Evolutionary conservation across 2,113 vertebrate genomes (phyloP).

Genomic region (Ictidomys tridecemlineatus): DNA sequence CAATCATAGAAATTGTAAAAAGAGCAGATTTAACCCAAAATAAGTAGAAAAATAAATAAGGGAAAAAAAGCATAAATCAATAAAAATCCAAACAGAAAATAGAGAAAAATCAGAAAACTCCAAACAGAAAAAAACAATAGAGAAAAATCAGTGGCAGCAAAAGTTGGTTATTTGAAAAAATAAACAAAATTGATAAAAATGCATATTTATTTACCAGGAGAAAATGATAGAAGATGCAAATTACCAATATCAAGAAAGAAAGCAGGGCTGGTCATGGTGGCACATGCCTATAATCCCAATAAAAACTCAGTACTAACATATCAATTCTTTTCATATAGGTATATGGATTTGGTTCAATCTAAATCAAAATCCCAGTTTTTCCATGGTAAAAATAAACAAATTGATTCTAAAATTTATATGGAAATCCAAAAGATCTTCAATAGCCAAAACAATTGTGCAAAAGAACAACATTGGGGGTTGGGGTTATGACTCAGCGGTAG

Average conservation of each 20-base stretch:
- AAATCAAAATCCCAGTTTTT: constrained; percentile 30
- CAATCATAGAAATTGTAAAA: not conserved
- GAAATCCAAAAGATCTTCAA: not conserved
- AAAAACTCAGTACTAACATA: not conserved
- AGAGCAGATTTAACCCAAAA: too few relatives aligned
- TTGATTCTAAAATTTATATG: constrained; percentile 21
- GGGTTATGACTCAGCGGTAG: too few relatives aligned
- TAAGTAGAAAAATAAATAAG: not conserved
- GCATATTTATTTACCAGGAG: not conserved
- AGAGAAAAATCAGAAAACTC: too few relatives aligned
- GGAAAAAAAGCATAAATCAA: not conserved
- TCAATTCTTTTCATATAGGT: constrained; percentile 4
- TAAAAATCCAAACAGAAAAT: not conserved
- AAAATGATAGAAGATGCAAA: not conserved
- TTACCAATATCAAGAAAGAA: too few relatives aligned
- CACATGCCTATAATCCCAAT: too few relatives aligned
- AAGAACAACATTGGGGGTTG: not conserved
- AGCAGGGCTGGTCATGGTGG: too few relatives aligned
- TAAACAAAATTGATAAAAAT: not conserved
- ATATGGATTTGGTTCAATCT: not conserved
- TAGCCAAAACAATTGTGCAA: not conserved
- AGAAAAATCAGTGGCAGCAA: not conserved
- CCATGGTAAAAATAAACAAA: constrained; percentile 1
- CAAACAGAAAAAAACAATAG: not conserved
- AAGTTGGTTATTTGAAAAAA: not conserved